These are phyloP conservation scores for Tenebrosternarchus preto DNA, from an alignment of 2,113 vertebrate genomes.

Conservation along the genomic window DNA sequence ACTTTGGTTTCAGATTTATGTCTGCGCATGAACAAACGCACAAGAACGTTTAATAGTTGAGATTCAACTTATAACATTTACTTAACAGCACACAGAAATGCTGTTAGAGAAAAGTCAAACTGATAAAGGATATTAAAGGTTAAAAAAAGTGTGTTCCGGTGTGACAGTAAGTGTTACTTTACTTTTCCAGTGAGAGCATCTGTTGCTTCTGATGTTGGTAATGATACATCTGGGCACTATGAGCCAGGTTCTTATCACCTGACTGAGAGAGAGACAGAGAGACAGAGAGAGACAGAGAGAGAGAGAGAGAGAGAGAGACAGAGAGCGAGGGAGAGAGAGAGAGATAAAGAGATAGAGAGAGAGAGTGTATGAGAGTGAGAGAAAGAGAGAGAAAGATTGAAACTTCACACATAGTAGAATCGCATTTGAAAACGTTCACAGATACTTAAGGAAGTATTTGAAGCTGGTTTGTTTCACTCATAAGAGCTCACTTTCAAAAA, in stretches of 20 bases:
- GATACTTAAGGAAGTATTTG: background rate
- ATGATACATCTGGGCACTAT: constrained; percentile 93
- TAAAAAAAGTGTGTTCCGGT: background rate
- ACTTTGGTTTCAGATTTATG: constrained; percentile 76
- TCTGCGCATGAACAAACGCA: constrained; percentile 71
- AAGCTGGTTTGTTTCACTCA: no score
- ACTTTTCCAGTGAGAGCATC: constrained; percentile 89
- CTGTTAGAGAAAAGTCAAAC: background rate
- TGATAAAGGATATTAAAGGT: background rate
- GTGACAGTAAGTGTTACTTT: constrained; percentile 43
- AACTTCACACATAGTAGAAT: background rate
- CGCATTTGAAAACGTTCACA: no score
- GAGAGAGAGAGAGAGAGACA: background rate
- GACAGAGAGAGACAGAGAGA: background rate
- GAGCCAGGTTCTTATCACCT: constrained; percentile 87
- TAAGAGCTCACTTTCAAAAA: background rate
- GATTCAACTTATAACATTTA: background rate
- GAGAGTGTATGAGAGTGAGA: no score
- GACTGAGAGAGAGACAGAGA: constrained; percentile 68
- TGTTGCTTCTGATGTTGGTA: constrained; percentile 96
- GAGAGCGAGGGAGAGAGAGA: background rate
- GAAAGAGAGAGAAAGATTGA: background rate
- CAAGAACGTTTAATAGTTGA: no score
- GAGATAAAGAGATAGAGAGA: background rate
- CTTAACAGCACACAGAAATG: no score